Evolutionary conservation across 2,888 invertebrate genomes (phyloP), one percentile per base, ranked within the genome.

Genomic region (Lapara coniferarum): DNA sequence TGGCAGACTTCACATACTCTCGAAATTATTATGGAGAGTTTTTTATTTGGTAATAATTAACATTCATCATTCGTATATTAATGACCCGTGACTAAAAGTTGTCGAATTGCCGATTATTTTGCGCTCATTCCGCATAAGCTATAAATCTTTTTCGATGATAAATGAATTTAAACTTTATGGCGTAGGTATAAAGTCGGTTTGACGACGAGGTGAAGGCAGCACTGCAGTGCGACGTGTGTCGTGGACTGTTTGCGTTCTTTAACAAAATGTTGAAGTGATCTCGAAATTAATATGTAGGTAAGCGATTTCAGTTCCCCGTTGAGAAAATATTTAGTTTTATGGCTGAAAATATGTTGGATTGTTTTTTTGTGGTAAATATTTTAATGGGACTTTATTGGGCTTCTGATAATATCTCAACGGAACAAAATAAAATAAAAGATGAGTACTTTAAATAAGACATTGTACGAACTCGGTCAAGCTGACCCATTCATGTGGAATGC

Each of bases 151-250:
- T 13, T 37, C 6, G 37, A 57, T n/a, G 30, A 6, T 10, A 16
- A 16, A 19, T 16, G 52, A 59, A 58, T 58, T 51, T 37, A n/a
- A 59, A 59, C 68, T 52, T 58, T 68, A 68, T 25, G n/a, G 7
- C 37, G 2, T 4, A 52, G 51, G 14, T 12, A 59, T 68, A 68
- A 46, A 30, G 68, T 68, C 49, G 13, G 37, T 68, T 10, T 58
- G 37, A 12, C 52, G 58, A 16, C 16, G 51, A 16, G 16, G 37
- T 14, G 37, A 16, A 51, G 30, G 51, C 52, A 44, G 68, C 58
- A 58, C 57, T 58, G 52, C 58, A 68, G 49, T 63, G 63, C 63
- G 63, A 46, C 63, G 49, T 46, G 46, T 37, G 46, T 63, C 19
- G 49, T 12, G 19, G 13, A 49, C 49, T 19, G 44, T 46, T 59